Base-by-base conservation (phyloP, 2,113 vertebrate species). In the Cephalopterus ornatus region DNA sequence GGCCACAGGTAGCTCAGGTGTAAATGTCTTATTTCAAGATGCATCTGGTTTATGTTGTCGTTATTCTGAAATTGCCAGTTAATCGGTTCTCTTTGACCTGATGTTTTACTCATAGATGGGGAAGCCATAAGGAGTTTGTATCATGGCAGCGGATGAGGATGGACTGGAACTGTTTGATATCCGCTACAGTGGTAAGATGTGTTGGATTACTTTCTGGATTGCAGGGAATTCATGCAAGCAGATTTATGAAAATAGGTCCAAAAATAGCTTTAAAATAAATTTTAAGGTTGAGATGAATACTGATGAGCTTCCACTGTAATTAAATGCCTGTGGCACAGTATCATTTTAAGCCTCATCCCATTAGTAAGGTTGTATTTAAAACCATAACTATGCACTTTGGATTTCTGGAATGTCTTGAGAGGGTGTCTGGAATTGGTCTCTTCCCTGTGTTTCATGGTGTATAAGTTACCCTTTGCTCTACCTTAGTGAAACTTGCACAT, bases 81-180 rank as follows among this genome's bases (percentile, higher is more conserved):
- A 77, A 82, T 53, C 20, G 56, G 20, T 81, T 82, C 6, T 49
- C 27, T 84, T 65, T 83, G 26, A 32, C 89, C 24, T 92, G 49
- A 9, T 85, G 5, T 52, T 83, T 85, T 27, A 5, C 23, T 70
- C 8, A 0, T 66, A 98, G 98, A 98, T 98, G 98, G 98, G 63
- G 94, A 89, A 96, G 89, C 65, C 85, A 14, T 97, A 98, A 97
- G 96, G 75, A 92, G 76, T 87, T 93, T 96, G 80, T 96, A 98
- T 95, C 97, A 98, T 98, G 98, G 98, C 98, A 97, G 74, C 97
- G n/a, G 96, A 95, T 96, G 97, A 98, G 90, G 96, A 98, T 96
- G 97, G 95, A 85, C 92, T 97, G 88, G 96, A 92, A 96, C 95
- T 97, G 92, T 97, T 97, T 90, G 97, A 97, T 91, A 85, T 67